Conservation (phyloP, 1,140 invertebrate genomes). For the Conopomorpha cramerella region DNA sequence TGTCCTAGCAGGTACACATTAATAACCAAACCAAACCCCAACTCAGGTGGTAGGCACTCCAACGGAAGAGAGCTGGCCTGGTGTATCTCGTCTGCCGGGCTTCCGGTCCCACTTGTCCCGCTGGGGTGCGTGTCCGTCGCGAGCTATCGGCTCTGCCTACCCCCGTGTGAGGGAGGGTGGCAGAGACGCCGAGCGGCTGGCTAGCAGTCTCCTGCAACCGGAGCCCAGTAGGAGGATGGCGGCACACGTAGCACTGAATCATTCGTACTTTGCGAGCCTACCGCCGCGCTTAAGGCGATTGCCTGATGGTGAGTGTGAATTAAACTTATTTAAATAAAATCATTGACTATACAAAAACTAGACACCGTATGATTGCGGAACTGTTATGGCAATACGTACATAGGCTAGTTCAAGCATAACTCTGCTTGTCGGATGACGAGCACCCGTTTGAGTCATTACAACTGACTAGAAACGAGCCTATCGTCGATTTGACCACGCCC, state of each 20-base stretch:
- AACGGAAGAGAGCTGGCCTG: constrained; percentile 87
- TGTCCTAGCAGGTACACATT: too few relatives aligned
- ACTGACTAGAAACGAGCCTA: too few relatives aligned
- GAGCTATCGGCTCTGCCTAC: constrained; percentile 84
- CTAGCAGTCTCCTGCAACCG: constrained; percentile 82
- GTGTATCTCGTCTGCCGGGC: constrained; percentile 83
- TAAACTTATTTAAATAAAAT: not conserved
- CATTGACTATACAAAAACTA: too few relatives aligned
- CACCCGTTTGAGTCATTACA: too few relatives aligned
- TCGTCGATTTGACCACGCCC: too few relatives aligned
- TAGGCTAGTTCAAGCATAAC: too few relatives aligned
- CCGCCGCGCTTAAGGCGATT: constrained; percentile 85
- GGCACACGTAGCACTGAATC: constrained; percentile 84
- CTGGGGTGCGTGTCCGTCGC: constrained; percentile 70
- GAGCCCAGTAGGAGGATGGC: constrained; percentile 86
- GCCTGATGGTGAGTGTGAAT: constrained; percentile 75
- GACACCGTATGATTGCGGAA: too few relatives aligned
- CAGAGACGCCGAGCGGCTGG: constrained; percentile 85
- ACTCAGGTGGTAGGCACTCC: constrained; percentile 85
- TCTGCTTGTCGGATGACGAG: too few relatives aligned
- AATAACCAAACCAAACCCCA: not conserved
- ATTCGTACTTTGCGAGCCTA: constrained; percentile 89
- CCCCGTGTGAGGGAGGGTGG: constrained; percentile 84
- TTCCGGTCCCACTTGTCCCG: constrained; percentile 80
- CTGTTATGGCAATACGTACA: too few relatives aligned